These are phyloP conservation scores for Macrocentrus cingulum DNA, from an alignment of 1,140 invertebrate genomes.

Conservation along the genomic window DNA sequence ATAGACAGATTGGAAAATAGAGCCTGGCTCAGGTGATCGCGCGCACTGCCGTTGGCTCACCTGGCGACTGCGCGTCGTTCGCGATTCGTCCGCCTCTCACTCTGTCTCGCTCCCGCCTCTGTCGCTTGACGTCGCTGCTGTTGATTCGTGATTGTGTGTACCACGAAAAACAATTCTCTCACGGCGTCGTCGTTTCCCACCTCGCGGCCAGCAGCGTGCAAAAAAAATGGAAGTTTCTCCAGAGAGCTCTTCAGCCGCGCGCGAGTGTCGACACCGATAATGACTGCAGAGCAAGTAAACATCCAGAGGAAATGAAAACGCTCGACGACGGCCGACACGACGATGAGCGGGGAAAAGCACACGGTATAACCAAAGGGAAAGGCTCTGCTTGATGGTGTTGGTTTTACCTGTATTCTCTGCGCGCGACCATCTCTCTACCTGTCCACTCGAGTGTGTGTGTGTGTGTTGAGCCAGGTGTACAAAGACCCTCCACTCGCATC, in stretches of 20 bases:
- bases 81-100: constrained; percentile 28
- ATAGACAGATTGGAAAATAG: background rate
- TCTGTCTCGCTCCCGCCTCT: constrained; percentile 21
- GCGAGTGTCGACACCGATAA: background rate
- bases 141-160: background rate
- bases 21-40: constrained; percentile 24
- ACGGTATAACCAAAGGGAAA: constrained; percentile 52
- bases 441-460: constrained; percentile 2
- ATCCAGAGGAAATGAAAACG: no score
- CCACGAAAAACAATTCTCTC: constrained; percentile 2
- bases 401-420: no score
- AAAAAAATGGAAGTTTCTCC: no score
- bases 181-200: background rate
- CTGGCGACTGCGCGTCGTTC: constrained; percentile 53
- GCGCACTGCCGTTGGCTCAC: constrained; percentile 50
- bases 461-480: constrained; percentile 26
- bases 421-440: background rate
- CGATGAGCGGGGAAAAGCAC: constrained; percentile 36
- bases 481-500: constrained; percentile 17
- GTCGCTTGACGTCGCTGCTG: constrained; percentile 21
- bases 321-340: background rate
- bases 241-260: no score
- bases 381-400: constrained; percentile 32
- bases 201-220: background rate
- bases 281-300: no score